Base-by-base conservation (phyloP, 2,113 vertebrate species). In the Calidris pygmaea region DNA sequence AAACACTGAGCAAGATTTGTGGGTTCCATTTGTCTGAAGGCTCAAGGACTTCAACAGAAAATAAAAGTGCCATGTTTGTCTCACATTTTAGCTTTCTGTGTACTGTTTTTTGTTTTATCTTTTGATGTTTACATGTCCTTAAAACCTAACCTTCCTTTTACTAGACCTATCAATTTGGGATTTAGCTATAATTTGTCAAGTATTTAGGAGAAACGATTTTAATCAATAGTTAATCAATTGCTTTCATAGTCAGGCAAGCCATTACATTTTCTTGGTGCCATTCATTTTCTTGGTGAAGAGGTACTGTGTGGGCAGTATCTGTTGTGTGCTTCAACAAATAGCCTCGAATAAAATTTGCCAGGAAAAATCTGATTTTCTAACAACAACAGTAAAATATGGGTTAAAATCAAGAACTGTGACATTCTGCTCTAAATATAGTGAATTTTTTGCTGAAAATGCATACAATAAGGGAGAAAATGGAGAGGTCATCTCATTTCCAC, bases 311-410 rank as follows among this genome's bases (percentile, higher is more conserved):
- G 77, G 85, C 60, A 74, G 5, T 66, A 71, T 34, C 45, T 87
- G 59, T 78, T 87, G 13, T 77, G 30, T 62, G 45, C 32, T 81
- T 89, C 76, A 93, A 56, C 32, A 73, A 58, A 65, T 43, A 89
- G 76, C 58, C 77, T 87, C 82, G 45, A 91, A 75, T 62, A 82
- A 78, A 85, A 53, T 8, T 59, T 81, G 74, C 39, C 19, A 81
- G 30, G 24, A 12, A 58, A 68, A 35, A 7, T 6, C 17, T 63
- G 26, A 2, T 82, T 83, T 88, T 80, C 60, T 70, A 84, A 50
- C 30, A 67, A 8, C 9, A 74, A 23, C 23, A 47, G 70, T 16
- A 71, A 74, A 65, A 84, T 35, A 29, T 5, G 10, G 20, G 14
- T 78, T 90, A 74, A 72, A 78, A 87, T 56, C 30, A 76, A 60